Conservation (phyloP, 2,797 vertebrate species). For the Cirrhinus molitorella region DNA sequence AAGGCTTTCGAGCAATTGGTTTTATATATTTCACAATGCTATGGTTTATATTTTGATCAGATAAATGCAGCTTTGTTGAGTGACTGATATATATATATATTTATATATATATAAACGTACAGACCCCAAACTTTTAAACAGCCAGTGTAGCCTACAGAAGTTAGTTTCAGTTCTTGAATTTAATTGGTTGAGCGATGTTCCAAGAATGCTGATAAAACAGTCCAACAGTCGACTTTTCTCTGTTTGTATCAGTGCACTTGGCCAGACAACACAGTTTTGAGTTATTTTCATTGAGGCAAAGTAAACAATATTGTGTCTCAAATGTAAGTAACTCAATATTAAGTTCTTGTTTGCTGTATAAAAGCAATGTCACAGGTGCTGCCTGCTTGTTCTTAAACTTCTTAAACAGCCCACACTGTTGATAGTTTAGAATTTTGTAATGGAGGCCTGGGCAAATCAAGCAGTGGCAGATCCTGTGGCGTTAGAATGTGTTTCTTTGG, state of each 20-base stretch:
- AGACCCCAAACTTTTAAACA: too few species aligned
- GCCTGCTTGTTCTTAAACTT: not conserved
- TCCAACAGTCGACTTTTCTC: not conserved
- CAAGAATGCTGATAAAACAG: not conserved
- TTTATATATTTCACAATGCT: not conserved
- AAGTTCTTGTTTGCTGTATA: not conserved
- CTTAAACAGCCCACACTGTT: not conserved
- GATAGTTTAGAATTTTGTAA: not conserved
- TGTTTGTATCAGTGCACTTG: not conserved
- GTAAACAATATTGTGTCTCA: too few species aligned
- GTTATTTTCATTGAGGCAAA: not conserved
- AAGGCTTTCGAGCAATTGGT: not conserved
- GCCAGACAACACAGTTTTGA: not conserved
- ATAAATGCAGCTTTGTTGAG: not conserved
- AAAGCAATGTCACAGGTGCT: not conserved
- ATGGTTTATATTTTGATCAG: not conserved
- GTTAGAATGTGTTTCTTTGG: not conserved
- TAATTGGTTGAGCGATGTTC: not conserved
- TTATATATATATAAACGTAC: too few species aligned
- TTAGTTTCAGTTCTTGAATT: not conserved
- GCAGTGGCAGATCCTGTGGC: not conserved
- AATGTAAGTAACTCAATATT: not conserved
- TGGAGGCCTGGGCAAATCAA: not conserved
- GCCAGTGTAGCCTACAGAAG: too few species aligned
- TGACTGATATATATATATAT: too few species aligned